Conservation (phyloP, 1,140 invertebrate genomes). For the Octopus sinensis region DNA sequence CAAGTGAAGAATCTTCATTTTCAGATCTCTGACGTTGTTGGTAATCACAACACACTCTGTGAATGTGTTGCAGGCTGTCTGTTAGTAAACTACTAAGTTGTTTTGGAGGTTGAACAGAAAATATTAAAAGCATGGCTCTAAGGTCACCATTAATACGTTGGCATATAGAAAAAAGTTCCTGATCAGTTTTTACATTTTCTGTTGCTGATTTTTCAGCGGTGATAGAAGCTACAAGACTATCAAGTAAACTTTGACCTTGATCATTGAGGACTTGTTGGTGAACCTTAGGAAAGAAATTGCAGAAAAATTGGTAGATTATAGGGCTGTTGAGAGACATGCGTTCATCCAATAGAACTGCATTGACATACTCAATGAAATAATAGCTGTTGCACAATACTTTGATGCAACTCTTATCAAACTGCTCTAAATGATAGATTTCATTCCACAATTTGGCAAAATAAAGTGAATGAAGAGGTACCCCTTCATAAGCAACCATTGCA, state of each 20-base stretch:
- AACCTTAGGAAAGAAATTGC: slow-evolving; percentile 77
- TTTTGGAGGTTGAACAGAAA: slow-evolving; percentile 50
- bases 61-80: slow-evolving; percentile 47
- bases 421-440: slow-evolving; percentile 72
- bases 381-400: slow-evolving; percentile 73
- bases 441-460: slow-evolving; percentile 81
- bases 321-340: slow-evolving; percentile 73
- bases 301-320: slow-evolving; percentile 77
- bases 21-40: slow-evolving; percentile 44
- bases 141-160: slow-evolving; percentile 56
- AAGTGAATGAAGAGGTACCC: slow-evolving; percentile 75
- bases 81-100: slow-evolving; percentile 41
- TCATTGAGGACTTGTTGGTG: slow-evolving; percentile 55
- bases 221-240: slow-evolving; percentile 50
- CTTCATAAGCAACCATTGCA: slow-evolving; percentile 83
- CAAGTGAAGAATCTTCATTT: slow-evolving; percentile 1
- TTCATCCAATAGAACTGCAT: slow-evolving; percentile 77
- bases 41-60: slow-evolving; percentile 38
- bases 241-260: slow-evolving; percentile 49
- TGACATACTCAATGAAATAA: slow-evolving; percentile 79
- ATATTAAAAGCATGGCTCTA: slow-evolving; percentile 54
- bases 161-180: slow-evolving; percentile 48
- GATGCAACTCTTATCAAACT: slow-evolving; percentile 75
- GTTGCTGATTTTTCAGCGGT: slow-evolving; percentile 44
- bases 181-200: slow-evolving; percentile 44